Base-by-base conservation (phyloP, 2,888 invertebrate species). In the Clanis bilineata region DNA sequence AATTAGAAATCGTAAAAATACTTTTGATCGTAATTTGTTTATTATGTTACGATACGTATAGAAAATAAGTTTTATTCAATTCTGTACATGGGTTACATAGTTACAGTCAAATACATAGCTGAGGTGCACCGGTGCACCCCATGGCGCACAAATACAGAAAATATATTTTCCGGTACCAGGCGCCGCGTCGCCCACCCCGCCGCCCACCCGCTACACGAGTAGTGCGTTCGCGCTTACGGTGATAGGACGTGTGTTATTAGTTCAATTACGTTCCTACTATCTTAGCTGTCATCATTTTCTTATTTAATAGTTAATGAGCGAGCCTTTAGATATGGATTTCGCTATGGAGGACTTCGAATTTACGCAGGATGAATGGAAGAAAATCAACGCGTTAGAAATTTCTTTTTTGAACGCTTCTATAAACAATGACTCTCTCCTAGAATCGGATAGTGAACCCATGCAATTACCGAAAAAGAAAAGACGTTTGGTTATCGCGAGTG, bases 81-180 rank as follows among this genome's bases (percentile, higher is more conserved):
- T 68, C 66, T 67, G 69, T 64, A 66, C 64, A 65, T 67, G 67
- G 67, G 66, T 69, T 69, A 67, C 66, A 67, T 67, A 68, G 68
- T 67, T 69, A 68, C 62, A 69, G 69, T 68, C 66, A 71, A 71
- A 69, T 67, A 69, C 62, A 65, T 68, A 68, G 64, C 68, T 68
- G 70, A 70, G 70, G 69, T 68, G n/a, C 69, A 70, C 70, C 70
- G 69, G 69, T 70, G 67, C 67, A 66, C 70, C 68, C 70, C 68
- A 70, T 66, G 69, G 71, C 70, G 68, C 68, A 67, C 67, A 68
- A 71, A 70, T 68, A 67, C 69, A 69, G 69, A 68, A 70, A 71
- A 69, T 64, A 68, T 63, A 70, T 65, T 71, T 69, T 68, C 67
- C 71, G 68, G 62, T 71, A 71, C 70, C 64, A 36, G 64, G 72